Evolutionary conservation across 2,888 invertebrate genomes (phyloP), one percentile per base, ranked within the genome.

Genomic region (Eucriotettix oculatus): DNA sequence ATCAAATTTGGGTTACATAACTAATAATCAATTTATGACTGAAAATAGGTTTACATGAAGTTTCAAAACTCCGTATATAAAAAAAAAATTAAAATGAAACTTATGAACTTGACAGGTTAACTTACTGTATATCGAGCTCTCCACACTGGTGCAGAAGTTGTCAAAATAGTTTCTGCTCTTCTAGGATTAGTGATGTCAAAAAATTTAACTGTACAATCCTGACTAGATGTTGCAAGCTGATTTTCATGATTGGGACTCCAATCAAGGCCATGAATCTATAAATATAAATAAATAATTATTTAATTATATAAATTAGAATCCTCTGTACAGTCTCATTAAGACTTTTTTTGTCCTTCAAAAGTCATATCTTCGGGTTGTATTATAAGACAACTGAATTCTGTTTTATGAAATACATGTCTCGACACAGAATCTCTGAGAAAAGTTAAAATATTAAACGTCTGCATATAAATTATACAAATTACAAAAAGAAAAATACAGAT

Each of bases 191-290:
- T 86, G 1, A 90, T 87, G 72, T 95, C 92, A 76, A 94, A 96
- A 73, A 93, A 90, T 76, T 95, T 95, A 2, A 96, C 93, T 57
- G 92, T 91, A 60, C 91, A 89, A 75, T 97, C 96, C 75, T 96
- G 94, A 75, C 95, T 94, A 61, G 92, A 92, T 10, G 96, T 94
- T 54, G 90, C 88, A 62, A 92, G 73, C 69, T 90, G 89, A 65
- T 87, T 87, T 73, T 91, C 90, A 68, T 86, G 83, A 64, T 82
- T 83, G 14, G 89, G 87, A 73, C 89, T 92, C 96, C 96, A 97
- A 72, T 96, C 95, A 44, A 97, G 81, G 55, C 95, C 93, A 71
- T 94, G 90, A 65, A 96, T 94, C 78, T 93, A 7, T 29, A 29
- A 81, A 65, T 75, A 77, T 42, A 16, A 42, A 52, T 41, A 48